Percentiles rank a stretch among this genome's conserved stretches.
These are phyloP conservation scores for Onychomys leucogaster DNA, from an alignment of 2,797 vertebrate genomes.

Conservation along the genomic window DNA sequence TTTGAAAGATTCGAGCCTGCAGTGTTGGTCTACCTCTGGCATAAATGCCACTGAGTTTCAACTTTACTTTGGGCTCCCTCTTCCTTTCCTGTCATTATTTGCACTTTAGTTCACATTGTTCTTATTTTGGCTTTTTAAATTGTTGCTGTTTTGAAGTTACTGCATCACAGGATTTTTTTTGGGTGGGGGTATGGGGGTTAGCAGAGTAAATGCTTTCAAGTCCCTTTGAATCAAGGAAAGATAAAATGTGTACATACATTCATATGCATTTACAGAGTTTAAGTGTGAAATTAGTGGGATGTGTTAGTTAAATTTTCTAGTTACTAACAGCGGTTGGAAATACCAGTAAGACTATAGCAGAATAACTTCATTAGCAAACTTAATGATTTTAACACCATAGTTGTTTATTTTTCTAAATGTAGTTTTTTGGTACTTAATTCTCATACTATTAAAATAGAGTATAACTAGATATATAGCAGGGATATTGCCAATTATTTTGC, in stretches of 20 bases:
- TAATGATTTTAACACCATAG: constrained; percentile 42
- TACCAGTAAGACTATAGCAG: constrained; percentile 52
- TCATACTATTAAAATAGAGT: constrained; percentile 47
- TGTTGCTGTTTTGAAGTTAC: constrained; percentile 50
- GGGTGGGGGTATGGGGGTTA: no score
- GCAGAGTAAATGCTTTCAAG: constrained; percentile 1
- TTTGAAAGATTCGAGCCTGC: constrained; percentile 54
- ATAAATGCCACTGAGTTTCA: constrained; percentile 14
- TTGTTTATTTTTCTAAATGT: constrained; percentile 65
- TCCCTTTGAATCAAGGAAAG: constrained; percentile 25
- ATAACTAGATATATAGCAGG: constrained; percentile 49
- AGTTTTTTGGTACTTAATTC: constrained; percentile 37
- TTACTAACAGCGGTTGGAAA: constrained; percentile 47
- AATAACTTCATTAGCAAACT: constrained; percentile 45
- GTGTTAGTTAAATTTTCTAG: constrained; percentile 48
- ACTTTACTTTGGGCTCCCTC: neutral
- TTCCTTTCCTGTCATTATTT: constrained; percentile 47
- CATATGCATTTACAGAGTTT: constrained; percentile 17
- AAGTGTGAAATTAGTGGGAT: constrained; percentile 32
- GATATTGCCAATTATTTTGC: constrained; percentile 46
- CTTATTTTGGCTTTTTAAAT: constrained; percentile 14
- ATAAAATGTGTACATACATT: neutral
- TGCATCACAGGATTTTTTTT: neutral
- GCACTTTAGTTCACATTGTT: neutral
- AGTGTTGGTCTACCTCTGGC: neutral